These are phyloP conservation scores for Cynopterus sphinx DNA, from an alignment of 2,797 vertebrate genomes.

Conservation along the genomic window DNA sequence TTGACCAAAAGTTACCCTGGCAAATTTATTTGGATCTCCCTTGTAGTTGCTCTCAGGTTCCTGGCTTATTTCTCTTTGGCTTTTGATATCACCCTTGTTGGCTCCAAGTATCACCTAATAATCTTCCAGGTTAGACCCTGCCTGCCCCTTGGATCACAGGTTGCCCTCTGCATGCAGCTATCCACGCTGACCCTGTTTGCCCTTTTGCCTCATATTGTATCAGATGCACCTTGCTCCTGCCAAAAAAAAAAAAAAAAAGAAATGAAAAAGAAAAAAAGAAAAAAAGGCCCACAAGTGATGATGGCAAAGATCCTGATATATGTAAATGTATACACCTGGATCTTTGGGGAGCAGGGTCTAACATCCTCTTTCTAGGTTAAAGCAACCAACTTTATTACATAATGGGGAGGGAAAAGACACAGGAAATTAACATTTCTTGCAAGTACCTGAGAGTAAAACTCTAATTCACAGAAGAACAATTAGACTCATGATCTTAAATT, in stretches of 20 bases:
- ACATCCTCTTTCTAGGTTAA: neutral
- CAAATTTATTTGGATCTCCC: neutral
- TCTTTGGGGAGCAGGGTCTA: neutral
- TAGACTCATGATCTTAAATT: conserved; percentile 13
- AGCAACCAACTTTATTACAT: conserved; percentile 24
- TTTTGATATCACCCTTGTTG: neutral
- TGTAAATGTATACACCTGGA: neutral
- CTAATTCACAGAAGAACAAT: conserved; percentile 28
- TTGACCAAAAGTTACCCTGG: neutral
- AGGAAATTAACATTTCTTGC: conserved; percentile 59
- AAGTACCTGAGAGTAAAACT: conserved; percentile 41
- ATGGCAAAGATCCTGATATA: neutral
- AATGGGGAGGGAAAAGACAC: neutral
- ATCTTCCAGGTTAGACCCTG: neutral
- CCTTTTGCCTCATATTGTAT: neutral
- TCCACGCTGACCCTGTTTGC: neutral
- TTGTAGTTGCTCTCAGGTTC: neutral
- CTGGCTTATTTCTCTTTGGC: neutral
- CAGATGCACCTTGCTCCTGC: neutral
- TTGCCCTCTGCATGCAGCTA: no score
- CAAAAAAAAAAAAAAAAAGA: neutral
- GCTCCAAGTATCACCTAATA: neutral
- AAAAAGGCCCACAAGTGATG: neutral
- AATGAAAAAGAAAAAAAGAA: neutral
- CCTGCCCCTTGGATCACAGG: neutral